These are phyloP conservation scores for Circaetus cinerascens DNA, from an alignment of 2,113 vertebrate genomes.

Conservation along the genomic window DNA sequence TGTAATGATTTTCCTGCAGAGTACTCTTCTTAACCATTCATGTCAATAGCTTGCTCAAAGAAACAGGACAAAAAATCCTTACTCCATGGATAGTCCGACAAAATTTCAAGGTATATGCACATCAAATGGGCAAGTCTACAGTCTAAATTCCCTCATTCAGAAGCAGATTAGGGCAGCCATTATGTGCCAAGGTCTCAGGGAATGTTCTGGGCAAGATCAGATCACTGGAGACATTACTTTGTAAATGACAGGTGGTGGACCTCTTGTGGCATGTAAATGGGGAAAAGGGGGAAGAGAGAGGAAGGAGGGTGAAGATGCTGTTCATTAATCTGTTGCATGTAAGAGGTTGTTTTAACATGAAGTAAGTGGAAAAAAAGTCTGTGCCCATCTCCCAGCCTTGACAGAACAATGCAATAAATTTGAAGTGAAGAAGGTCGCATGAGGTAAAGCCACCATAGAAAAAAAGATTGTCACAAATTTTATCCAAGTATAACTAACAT, in stretches of 20 bases:
- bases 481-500: background rate
- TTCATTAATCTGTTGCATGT: background rate
- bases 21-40: background rate
- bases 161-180: background rate
- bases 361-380: background rate
- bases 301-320: background rate
- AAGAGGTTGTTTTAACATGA: background rate
- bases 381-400: background rate
- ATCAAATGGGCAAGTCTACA: background rate
- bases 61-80: background rate
- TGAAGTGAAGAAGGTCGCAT: background rate
- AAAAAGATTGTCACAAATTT: background rate
- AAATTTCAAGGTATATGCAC: background rate
- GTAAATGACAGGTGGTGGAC: background rate
- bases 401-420: background rate
- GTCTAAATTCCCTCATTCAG: background rate
- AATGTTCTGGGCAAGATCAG: background rate
- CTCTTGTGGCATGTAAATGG: background rate
- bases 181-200: background rate
- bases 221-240: background rate
- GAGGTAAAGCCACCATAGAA: background rate
- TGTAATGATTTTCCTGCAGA: background rate
- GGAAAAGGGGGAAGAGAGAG: background rate
- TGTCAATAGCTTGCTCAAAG: background rate
- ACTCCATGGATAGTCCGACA: background rate